These are phyloP conservation scores for Halocynthia aurantium DNA, from an alignment of 23 tunicate genomes.

Conservation along the genomic window DNA sequence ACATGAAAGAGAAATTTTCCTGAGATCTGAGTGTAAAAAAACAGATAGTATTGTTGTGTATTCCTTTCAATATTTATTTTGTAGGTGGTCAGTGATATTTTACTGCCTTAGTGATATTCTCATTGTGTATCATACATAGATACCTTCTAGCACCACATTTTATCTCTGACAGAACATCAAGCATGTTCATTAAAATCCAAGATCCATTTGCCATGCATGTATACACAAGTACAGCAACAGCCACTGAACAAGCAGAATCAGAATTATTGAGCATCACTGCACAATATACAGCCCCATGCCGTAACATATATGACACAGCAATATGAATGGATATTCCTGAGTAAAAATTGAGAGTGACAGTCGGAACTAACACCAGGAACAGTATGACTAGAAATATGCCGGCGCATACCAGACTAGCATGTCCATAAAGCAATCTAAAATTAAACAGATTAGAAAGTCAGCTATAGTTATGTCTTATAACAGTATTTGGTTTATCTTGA, in stretches of 20 bases:
- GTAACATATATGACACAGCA: neutral
- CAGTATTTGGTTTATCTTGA: neutral
- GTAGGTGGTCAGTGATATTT: no score
- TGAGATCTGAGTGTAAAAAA: conserved; percentile 11
- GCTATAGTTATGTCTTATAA: no score
- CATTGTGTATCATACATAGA: neutral
- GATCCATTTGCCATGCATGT: neutral
- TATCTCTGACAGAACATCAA: conserved; percentile 18
- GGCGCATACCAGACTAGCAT: no score
- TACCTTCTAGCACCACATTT: conserved; percentile 12
- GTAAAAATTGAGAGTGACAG: conserved; percentile 1
- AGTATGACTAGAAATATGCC: neutral
- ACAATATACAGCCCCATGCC: conserved; percentile 1
- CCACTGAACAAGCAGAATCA: conserved; percentile 10
- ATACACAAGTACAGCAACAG: conserved; percentile 7
- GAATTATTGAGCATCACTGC: conserved; percentile 1
- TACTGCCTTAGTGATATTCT: no score
- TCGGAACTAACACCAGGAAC: conserved; percentile 3
- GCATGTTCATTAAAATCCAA: neutral
- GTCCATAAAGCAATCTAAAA: no score
- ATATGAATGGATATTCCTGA: conserved; percentile 14
- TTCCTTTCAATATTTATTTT: no score
- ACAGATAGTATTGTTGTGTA: no score
- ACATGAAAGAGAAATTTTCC: neutral
- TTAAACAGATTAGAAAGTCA: no score